Evolutionary conservation across 2,113 vertebrate species (phyloP), one percentile per base, ranked within the genome.

Genomic region (Mellivora capensis): DNA sequence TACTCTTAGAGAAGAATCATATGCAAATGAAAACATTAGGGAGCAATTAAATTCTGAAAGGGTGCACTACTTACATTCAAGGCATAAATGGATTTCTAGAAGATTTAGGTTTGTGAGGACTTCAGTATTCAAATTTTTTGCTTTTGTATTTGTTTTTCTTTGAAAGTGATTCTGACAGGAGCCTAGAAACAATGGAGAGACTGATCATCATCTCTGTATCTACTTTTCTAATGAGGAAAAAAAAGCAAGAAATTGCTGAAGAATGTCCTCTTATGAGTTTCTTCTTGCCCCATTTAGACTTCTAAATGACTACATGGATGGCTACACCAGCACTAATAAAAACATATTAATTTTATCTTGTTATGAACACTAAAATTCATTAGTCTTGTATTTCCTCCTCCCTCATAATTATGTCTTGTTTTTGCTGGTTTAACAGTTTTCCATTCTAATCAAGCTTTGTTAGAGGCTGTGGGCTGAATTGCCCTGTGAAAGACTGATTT

Each of bases 401-500:
- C 39, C 42, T 94, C 47, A 52, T 85, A 92, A 62, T 69, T 97
- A 91, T 94, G 87, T 92, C n/a, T 93, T 97, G 42, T 88, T 96
- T 93, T 59, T 96, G 31, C 37, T 76, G 94, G 21, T 44, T 97
- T 86, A 4, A 4, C 72, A 61, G 69, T 96, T 98, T 98, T 97
- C 59, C 64, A 64, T 98, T 97, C 42, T 54, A 47, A 97, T 95
- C 11, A 91, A 95, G 72, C 91, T 88, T 81, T 83, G 18, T 64
- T 72, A 15, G 81, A 37, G 39, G 5, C n/a, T 93, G 47, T 91
- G 47, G 82, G 92, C 92, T 89, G 82, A 83, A 97, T 97, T 98
- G 62, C 61, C 25, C 74, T 93, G 90, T 72, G 23, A 64, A 87
- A 23, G 64, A 67, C 93, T 98, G 79, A 97, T 96, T 97, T 98